Evolutionary conservation across 2,113 vertebrate species (phyloP).

Genomic region (Quiscalus mexicanus): DNA sequence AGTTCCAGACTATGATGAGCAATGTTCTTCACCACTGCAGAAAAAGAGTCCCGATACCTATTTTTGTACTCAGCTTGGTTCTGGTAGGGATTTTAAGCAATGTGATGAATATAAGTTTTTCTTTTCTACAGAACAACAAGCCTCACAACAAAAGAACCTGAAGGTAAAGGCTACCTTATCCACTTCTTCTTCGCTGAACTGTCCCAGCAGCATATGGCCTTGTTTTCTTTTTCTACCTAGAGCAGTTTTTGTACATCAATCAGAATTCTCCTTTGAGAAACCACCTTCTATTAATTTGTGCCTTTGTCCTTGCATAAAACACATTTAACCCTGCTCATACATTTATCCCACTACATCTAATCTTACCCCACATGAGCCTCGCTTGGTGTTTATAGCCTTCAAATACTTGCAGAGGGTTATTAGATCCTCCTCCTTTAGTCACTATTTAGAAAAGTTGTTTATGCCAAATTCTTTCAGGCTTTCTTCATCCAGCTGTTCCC

Average conservation of each 20-base stretch:
- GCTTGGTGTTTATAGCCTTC: conserved; percentile 13
- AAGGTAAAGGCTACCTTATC: neutral
- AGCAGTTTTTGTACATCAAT: neutral
- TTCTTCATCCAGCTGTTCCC: neutral
- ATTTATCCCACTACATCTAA: neutral
- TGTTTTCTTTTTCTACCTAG: neutral
- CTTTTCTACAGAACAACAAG: neutral
- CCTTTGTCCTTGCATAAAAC: neutral
- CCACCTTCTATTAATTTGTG: neutral
- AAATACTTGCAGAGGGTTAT: conserved; percentile 44
- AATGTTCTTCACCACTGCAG: neutral
- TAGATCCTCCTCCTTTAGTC: conserved; percentile 50
- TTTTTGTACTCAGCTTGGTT: neutral
- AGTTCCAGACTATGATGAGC: neutral
- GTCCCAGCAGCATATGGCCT: neutral
- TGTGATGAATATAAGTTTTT: neutral
- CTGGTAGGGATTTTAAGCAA: neutral
- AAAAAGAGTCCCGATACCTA: neutral
- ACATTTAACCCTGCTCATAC: neutral
- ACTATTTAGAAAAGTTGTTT: conserved; percentile 27
- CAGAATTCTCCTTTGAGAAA: neutral
- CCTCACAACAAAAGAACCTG: neutral
- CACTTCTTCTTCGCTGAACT: neutral
- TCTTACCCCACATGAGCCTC: neutral
- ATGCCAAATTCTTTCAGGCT: conserved; percentile 22